These are phyloP conservation scores for Drosophila demipolita DNA, from an alignment of 2,888 invertebrate species.

Conservation along the genomic window DNA sequence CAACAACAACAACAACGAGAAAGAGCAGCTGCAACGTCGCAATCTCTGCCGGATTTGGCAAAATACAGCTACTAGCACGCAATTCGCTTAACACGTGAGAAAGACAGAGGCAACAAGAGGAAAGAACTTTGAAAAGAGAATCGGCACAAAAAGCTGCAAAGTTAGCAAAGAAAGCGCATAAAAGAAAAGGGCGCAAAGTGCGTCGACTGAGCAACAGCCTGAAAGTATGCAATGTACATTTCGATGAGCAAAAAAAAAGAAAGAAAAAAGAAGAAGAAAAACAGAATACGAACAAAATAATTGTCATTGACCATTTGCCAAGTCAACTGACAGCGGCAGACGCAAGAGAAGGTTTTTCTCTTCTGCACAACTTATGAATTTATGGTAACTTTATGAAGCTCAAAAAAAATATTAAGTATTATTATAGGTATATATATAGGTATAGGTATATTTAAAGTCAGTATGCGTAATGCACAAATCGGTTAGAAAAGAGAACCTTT, in stretches of 20 bases:
- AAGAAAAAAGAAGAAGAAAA: not conserved
- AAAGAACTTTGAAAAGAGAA: not conserved
- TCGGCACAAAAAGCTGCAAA: conserved; percentile 22
- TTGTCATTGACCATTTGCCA: conserved; percentile 66
- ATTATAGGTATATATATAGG: not conserved
- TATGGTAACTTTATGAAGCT: not conserved
- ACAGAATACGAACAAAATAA: conserved; percentile 1
- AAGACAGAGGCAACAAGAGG: conserved; percentile 14
- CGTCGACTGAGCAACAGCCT: conserved; percentile 62
- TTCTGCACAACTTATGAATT: conserved; percentile 23
- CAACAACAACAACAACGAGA: conserved; percentile 71
- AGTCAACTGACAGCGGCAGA: conserved; percentile 49
- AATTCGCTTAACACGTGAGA: conserved; percentile 43
- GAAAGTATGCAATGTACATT: conserved; percentile 59
- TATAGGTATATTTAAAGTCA: not conserved
- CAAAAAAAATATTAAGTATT: not conserved
- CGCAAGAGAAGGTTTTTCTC: not conserved
- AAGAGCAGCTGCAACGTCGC: conserved; percentile 63
- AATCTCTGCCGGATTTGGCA: conserved; percentile 70
- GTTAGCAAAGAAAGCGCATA: conserved; percentile 3
- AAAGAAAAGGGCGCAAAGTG: conserved; percentile 37
- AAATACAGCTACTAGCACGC: conserved; percentile 78
- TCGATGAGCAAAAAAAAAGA: not conserved
- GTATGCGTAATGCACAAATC: not conserved
- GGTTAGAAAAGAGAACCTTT: not conserved